Base-by-base conservation (phyloP, 2,797 vertebrate species). In the Pipistrellus nathusii region DNA sequence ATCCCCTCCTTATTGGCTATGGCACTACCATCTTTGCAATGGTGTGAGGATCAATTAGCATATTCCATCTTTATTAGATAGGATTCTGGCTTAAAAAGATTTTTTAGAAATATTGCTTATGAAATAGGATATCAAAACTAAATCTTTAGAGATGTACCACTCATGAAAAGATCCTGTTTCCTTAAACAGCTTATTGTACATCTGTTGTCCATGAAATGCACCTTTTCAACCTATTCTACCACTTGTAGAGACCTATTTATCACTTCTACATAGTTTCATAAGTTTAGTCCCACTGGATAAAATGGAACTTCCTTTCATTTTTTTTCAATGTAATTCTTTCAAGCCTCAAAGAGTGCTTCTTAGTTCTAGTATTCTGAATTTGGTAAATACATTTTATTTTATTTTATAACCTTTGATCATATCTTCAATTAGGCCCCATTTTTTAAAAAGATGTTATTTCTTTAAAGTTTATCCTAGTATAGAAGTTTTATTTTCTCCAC, bases 251-350 rank as follows among this genome's bases (percentile, higher is more conserved):
- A 83, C 23, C 35, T 76, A 35, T 57, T 77, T 77, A 20, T 32
- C 59, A 30, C 78, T 59, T 88, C 3, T 71, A 78, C 91, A 95
- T 48, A 73, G 46, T 91, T 95, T 80, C 62, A 11, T 87, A 93
- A 94, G n/a, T 90, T 95, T 88, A 83, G 62, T 88, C 35, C 85
- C 51, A 84, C 30, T 90, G 51, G 48, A 71, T 93, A 96, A 93
- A 93, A 88, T 8, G 91, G 55, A 97, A 88, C 14, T 89, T 69
- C 15, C 57, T 84, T 95, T 93, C 83, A 93, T 95, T 95, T 85
- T 96, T 41, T 38, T 46, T 90, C 78, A 73, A 7, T 72, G n/a
- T 59, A 75, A 85, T 76, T 89, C 75, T 90, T 93, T 96, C 48
- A 95, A 88, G 14, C 64, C 30, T 86, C 80, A 93, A 83, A 51